Base-by-base conservation (phyloP, 2,888 invertebrate genomes). In the Hirtodrosophila histrioides region DNA sequence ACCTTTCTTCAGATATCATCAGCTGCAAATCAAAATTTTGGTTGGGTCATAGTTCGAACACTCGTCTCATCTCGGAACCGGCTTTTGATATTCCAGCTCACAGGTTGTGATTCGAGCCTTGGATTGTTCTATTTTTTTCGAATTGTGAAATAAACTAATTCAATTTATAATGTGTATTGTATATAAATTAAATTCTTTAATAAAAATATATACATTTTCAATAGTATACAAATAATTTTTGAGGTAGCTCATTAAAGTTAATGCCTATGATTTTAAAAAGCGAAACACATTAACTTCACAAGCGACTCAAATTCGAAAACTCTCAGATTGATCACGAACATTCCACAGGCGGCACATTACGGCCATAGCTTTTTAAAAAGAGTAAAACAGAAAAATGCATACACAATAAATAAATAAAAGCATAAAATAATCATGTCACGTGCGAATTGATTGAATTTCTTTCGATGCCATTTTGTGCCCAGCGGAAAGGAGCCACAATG, bases 341-440 rank as follows among this genome's bases (percentile, higher is more conserved):
- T 48, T 49, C 10, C 9, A 29, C 39, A 36, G 17, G 17, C 17
- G 17, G 17, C 17, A 17, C 17, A 17, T 17, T 17, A 17, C 17
- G 39, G 27, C 44, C 23, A 35, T 23, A 63, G 49, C 39, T 70
- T 58, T 75, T 67, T 60, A 44, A 58, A 61, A 62, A 48, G 50
- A 33, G 5, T 44, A 41, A 49, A 31, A 64, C 40, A 48, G 71
- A 63, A 69, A 62, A 80, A 82, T 81, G 69, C 67, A 75, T 68
- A 62, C 62, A 71, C 74, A 66, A 86, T 80, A 86, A 86, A 79
- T 83, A 82, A 73, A 86, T 76, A 74, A 74, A 73, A 78, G 63
- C 72, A 83, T 82, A 78, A 83, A 86, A 82, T 87, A 89, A 89
- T 89, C 90, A 87, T 83, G 84, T 89, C 90, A 89, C 89, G 90